phyloP scores from a whole-genome alignment of 2,113 vertebrate genomes.

The Vombatus ursinus region DNA sequence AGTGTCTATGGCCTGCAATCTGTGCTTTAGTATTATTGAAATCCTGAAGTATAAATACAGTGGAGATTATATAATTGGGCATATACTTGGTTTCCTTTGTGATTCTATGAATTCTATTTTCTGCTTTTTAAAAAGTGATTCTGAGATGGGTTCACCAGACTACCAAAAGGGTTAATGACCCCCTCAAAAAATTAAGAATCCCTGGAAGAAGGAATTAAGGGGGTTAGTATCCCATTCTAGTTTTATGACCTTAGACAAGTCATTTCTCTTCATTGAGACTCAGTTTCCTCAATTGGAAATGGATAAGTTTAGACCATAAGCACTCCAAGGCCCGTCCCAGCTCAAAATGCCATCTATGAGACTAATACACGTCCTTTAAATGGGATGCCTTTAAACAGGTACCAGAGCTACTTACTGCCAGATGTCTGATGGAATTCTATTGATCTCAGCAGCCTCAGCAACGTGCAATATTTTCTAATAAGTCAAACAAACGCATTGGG shows the following conservation, averaged over 20 bases:
- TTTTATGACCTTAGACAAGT: neutral
- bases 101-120: neutral
- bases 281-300: neutral
- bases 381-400: neutral
- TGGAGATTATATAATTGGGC: neutral
- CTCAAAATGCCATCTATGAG: neutral
- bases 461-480: neutral
- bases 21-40: neutral
- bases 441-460: neutral
- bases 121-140: neutral
- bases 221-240: neutral
- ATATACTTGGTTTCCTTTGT: neutral
- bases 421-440: neutral
- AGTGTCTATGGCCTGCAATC: neutral
- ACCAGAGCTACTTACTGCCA: neutral
- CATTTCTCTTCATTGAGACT: neutral
- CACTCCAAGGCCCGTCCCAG: neutral
- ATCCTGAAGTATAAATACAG: neutral
- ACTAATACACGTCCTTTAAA: neutral
- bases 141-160: neutral
- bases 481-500: neutral
- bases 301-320: neutral
- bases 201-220: neutral
- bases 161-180: neutral
- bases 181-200: neutral